Evolutionary conservation across 2,797 vertebrate genomes (phyloP).

Genomic region (Fistularia tabacaria): DNA sequence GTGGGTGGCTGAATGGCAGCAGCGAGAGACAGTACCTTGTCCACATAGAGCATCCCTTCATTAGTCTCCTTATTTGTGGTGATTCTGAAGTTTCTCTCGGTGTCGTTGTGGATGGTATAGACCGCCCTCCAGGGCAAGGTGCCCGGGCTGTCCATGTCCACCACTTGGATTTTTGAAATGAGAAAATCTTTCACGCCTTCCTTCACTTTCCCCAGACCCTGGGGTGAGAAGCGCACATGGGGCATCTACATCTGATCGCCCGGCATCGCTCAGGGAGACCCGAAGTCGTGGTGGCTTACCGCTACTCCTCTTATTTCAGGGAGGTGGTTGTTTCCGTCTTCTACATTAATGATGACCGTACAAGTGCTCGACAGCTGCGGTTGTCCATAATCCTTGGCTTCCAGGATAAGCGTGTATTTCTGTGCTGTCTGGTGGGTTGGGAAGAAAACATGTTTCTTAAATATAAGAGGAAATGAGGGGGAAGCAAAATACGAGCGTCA

Average conservation of each 20-base stretch:
- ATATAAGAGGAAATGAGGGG: no score
- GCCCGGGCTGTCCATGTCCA: constrained; percentile 56
- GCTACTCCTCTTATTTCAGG: constrained; percentile 51
- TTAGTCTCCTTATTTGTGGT: constrained; percentile 68
- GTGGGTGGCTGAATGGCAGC: background rate
- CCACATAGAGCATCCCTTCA: constrained; percentile 66
- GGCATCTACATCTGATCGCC: background rate
- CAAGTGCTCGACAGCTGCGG: constrained; percentile 52
- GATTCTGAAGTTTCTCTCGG: constrained; percentile 55
- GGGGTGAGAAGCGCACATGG: background rate
- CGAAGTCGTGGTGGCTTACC: constrained; percentile 40
- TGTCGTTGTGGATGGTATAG: constrained; percentile 60
- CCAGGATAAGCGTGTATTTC: constrained; percentile 64
- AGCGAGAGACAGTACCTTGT: constrained; percentile 61
- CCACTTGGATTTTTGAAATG: constrained; percentile 58
- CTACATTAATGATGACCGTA: constrained; percentile 54
- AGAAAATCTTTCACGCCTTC: constrained; percentile 54
- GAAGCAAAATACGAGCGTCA: no score
- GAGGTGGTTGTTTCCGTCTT: constrained; percentile 67
- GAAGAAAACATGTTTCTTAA: background rate
- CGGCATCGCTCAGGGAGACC: no score
- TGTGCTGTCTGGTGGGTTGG: constrained; percentile 50
- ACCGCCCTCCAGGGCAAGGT: constrained; percentile 64
- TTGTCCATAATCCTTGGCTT: constrained; percentile 66
- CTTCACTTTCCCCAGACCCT: constrained; percentile 53